Percentiles rank a stretch among this genome's conserved stretches.
Conservation (phyloP, 2,797 vertebrate species). For the Labeo calbasu region DNA sequence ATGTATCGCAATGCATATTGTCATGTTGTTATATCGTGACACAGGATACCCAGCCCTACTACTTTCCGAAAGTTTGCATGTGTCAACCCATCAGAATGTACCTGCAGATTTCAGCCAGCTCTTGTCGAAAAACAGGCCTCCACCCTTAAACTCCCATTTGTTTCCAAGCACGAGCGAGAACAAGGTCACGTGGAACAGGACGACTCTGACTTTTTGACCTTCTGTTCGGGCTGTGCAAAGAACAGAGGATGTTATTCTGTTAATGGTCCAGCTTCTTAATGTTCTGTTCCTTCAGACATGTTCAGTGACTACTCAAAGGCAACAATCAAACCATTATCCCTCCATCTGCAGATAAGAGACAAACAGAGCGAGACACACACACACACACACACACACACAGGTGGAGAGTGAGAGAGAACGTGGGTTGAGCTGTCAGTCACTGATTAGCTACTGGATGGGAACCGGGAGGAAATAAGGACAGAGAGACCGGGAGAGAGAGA, state of each 20-base stretch:
- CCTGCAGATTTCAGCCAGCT: neutral
- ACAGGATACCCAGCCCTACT: neutral
- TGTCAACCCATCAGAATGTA: neutral
- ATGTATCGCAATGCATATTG: no score
- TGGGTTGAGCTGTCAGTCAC: constrained; percentile 45
- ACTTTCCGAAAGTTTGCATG: neutral
- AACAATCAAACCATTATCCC: constrained; percentile 52
- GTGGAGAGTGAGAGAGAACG: constrained; percentile 12
- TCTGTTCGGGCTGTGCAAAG: constrained; percentile 11
- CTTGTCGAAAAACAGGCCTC: neutral
- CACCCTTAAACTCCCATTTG: neutral
- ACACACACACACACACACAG: constrained; percentile 18
- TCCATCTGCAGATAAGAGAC: constrained; percentile 42
- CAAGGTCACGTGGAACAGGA: neutral
- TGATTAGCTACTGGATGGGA: constrained; percentile 52
- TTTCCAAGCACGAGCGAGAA: neutral
- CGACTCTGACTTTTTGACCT: neutral
- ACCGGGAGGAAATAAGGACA: constrained; percentile 62
- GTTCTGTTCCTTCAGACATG: constrained; percentile 24
- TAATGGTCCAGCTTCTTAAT: neutral
- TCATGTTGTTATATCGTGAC: no score
- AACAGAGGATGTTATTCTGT: constrained; percentile 7
- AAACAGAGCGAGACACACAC: neutral
- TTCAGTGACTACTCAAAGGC: constrained; percentile 35
- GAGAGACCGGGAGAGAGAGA: constrained; percentile 50